Conservation (phyloP, 2,797 vertebrate genomes). For the Rhynchonycteris naso region DNA sequence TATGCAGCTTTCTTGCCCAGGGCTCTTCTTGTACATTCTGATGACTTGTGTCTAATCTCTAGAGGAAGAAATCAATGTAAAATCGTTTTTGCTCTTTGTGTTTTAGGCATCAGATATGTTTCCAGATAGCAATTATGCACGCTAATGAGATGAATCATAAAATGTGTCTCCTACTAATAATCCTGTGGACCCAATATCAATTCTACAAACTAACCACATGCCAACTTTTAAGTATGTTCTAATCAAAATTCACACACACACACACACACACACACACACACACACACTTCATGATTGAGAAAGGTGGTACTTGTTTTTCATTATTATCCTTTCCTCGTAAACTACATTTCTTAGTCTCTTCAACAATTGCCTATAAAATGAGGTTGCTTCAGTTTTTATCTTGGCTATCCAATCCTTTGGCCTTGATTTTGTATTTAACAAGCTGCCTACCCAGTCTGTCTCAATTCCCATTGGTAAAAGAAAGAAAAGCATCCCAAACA, state of each 20-base stretch:
- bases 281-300: background rate
- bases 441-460: constrained; percentile 5
- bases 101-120: constrained; percentile 9
- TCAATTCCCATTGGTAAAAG: constrained; percentile 66
- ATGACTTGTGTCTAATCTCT: background rate
- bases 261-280: background rate
- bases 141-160: constrained; percentile 6
- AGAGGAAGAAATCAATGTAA: constrained; percentile 39
- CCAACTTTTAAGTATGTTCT: background rate
- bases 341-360: constrained; percentile 24
- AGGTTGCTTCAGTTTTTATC: constrained; percentile 58
- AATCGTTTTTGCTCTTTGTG: constrained; percentile 15
- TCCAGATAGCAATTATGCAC: background rate
- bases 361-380: constrained; percentile 44
- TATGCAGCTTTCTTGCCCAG: background rate
- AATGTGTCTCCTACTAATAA: constrained; percentile 46
- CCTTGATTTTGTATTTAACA: constrained; percentile 72
- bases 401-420: constrained; percentile 53
- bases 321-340: constrained; percentile 42
- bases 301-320: background rate
- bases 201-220: constrained; percentile 8
- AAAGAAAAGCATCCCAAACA: constrained; percentile 38
- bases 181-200: background rate
- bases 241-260: background rate
- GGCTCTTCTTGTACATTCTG: background rate